Evolutionary conservation across 2,888 invertebrate species (phyloP).

Genomic region (Sacculina carcini): DNA sequence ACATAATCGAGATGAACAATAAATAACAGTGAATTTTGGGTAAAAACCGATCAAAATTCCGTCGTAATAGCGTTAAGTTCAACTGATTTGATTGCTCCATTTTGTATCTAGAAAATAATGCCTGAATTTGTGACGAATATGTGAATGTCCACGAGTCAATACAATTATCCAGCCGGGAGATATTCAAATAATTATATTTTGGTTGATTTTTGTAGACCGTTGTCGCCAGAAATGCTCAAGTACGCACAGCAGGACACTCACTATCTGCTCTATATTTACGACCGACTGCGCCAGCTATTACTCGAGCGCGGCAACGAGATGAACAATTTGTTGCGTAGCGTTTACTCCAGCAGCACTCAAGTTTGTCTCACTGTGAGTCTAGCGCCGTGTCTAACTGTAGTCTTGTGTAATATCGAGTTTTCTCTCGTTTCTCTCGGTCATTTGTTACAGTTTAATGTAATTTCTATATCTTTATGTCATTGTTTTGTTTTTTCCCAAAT

Average conservation of each 20-base stretch:
- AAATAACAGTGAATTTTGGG: background rate
- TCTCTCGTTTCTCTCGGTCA: background rate
- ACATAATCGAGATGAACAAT: no score
- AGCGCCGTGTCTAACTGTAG: background rate
- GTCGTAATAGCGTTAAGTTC: no score
- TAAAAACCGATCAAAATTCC: no score
- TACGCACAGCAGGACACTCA: conserved; percentile 91
- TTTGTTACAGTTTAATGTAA: background rate
- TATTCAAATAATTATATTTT: no score
- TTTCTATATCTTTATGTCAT: background rate
- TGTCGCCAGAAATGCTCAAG: conserved; percentile 45
- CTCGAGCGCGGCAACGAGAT: conserved; percentile 33
- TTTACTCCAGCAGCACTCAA: conserved; percentile 42
- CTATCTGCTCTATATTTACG: conserved; percentile 69
- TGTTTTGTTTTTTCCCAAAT: background rate
- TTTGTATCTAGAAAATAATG: no score
- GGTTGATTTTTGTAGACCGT: conserved; percentile 34
- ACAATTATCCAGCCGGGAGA: no score
- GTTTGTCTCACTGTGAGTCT: conserved; percentile 36
- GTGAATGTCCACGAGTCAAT: no score
- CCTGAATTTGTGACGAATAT: no score
- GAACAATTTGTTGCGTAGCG: conserved; percentile 35
- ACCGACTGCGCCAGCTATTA: conserved; percentile 44
- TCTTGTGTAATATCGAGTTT: background rate
- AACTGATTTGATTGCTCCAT: no score